These are phyloP conservation scores for Phyllotis vaccarum DNA, from an alignment of 2,797 vertebrate species.

Conservation along the genomic window DNA sequence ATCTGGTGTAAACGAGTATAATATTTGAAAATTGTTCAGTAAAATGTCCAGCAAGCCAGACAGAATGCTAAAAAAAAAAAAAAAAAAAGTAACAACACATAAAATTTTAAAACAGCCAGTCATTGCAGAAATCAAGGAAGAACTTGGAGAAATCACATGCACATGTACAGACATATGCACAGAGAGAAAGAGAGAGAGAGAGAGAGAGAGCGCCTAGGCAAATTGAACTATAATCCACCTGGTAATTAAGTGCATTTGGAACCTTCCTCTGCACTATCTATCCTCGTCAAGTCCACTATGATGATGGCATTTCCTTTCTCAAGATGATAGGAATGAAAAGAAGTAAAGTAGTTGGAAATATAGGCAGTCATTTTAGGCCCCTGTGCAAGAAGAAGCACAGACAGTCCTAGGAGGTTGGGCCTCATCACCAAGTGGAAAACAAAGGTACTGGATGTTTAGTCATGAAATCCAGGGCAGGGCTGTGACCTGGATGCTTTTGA, in stretches of 20 bases:
- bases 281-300: not conserved
- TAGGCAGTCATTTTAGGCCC: constrained; percentile 71
- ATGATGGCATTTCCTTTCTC: not conserved
- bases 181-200: too few relatives aligned
- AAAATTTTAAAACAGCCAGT: constrained; percentile 86
- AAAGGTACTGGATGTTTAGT: not conserved
- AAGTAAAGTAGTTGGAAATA: not conserved
- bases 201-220: constrained; percentile 66
- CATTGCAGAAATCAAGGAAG: constrained; percentile 83
- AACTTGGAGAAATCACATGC: constrained; percentile 71
- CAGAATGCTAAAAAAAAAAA: constrained; percentile 84
- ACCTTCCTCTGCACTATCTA: constrained; percentile 72
- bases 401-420: constrained; percentile 32
- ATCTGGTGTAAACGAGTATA: constrained; percentile 69
- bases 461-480: not conserved
- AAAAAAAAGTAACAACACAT: constrained; percentile 85
- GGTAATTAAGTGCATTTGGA: constrained; percentile 73
- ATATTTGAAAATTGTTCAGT: constrained; percentile 84
- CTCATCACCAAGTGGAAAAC: not conserved
- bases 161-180: not conserved
- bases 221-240: constrained; percentile 80
- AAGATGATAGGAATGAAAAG: not conserved
- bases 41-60: constrained; percentile 83
- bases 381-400: constrained; percentile 43
- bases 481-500: not conserved